Evolutionary conservation across 2,113 vertebrate genomes (phyloP).

Genomic region (Pycnonotus jocosus): DNA sequence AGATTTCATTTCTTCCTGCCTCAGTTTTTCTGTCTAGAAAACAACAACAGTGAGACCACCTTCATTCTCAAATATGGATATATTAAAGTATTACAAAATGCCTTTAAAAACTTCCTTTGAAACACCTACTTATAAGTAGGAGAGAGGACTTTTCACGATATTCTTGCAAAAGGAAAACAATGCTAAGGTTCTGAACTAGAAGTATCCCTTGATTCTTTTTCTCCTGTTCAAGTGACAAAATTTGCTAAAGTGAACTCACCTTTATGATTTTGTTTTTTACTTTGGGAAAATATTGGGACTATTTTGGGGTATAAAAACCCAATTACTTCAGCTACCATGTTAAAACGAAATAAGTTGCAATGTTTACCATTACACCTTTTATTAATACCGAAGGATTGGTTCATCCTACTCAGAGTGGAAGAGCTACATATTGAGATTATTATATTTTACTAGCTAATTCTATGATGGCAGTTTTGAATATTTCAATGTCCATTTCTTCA

Average conservation of each 20-base stretch:
- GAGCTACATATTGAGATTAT: background rate
- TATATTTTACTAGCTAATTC: background rate
- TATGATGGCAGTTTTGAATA: background rate
- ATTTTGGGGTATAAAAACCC: background rate
- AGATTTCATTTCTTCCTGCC: background rate
- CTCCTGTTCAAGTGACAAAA: background rate
- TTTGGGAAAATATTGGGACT: background rate
- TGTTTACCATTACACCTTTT: background rate
- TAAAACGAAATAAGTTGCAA: background rate
- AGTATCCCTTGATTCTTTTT: background rate
- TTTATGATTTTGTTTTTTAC: background rate
- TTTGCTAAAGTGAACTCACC: background rate
- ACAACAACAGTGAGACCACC: background rate
- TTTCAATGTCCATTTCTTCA: background rate
- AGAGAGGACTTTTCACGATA: background rate
- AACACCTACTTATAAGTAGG: background rate
- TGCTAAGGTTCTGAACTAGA: fast-evolving
- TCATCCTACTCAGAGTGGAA: background rate
- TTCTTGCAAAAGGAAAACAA: background rate
- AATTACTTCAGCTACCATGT: background rate
- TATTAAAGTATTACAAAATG: background rate
- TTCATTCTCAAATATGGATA: background rate
- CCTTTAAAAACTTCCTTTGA: background rate
- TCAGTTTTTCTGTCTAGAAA: background rate
- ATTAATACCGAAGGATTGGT: background rate